phyloP scores from a whole-genome alignment of 2,888 invertebrate genomes.

The Tinea semifulvella region DNA sequence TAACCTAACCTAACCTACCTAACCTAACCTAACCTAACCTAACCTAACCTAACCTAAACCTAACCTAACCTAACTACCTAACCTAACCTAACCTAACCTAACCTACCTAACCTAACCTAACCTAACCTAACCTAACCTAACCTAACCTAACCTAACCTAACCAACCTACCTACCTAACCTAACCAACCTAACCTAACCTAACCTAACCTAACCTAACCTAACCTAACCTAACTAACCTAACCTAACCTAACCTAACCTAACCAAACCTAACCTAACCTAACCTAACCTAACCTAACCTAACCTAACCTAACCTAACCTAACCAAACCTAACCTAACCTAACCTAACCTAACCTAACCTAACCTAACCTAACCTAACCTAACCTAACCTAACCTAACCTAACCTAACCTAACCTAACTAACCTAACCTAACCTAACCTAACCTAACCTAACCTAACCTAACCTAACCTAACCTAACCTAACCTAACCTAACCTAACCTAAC shows the following conservation, averaged over 20 bases:
- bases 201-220: constrained; percentile 20
- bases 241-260: constrained; percentile 17
- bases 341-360: constrained; percentile 21
- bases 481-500: constrained; percentile 22
- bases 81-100: constrained; percentile 16
- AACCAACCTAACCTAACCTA: constrained; percentile 23
- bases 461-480: constrained; percentile 21
- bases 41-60: too few species aligned
- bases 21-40: too few species aligned
- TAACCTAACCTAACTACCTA: too few species aligned
- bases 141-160: constrained; percentile 20
- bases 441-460: constrained; percentile 22
- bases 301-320: constrained; percentile 18
- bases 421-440: constrained; percentile 22
- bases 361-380: constrained; percentile 21
- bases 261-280: constrained; percentile 18
- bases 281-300: constrained; percentile 18
- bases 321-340: too few species aligned
- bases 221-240: constrained; percentile 18
- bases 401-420: too few species aligned
- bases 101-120: constrained; percentile 16
- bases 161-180: constrained; percentile 20
- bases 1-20: constrained; percentile 17
- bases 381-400: constrained; percentile 21
- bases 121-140: constrained; percentile 19